phyloP scores from a whole-genome alignment of 1,140 invertebrate genomes.

The Apis mellifera region Amel_HAv3.1 CM009934.2:7153001-7153500 shows the following conservation, averaged over 20 bases:
- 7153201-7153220: too few species aligned
- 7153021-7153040: neutral
- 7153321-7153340: neutral
- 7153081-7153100: neutral
- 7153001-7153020: neutral
- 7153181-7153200: too few species aligned
- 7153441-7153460: conserved; percentile 46
- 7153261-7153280: too few species aligned
- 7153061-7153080: neutral
- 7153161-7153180: neutral
- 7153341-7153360: conserved; percentile 29
- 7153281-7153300: too few species aligned
- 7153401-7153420: conserved; percentile 53
- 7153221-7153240: too few species aligned
- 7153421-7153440: conserved; percentile 60
- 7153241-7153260: too few species aligned
- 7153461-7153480: conserved; percentile 62
- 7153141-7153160: too few species aligned
- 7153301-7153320: neutral
- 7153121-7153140: too few species aligned
- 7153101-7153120: neutral
- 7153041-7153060: neutral
- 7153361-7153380: conserved; percentile 49
- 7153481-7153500: conserved; percentile 61
- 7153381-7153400: conserved; percentile 14